Evolutionary conservation across 1,140 invertebrate species (phyloP).

Genomic region (Tetragonula clypearis): DNA sequence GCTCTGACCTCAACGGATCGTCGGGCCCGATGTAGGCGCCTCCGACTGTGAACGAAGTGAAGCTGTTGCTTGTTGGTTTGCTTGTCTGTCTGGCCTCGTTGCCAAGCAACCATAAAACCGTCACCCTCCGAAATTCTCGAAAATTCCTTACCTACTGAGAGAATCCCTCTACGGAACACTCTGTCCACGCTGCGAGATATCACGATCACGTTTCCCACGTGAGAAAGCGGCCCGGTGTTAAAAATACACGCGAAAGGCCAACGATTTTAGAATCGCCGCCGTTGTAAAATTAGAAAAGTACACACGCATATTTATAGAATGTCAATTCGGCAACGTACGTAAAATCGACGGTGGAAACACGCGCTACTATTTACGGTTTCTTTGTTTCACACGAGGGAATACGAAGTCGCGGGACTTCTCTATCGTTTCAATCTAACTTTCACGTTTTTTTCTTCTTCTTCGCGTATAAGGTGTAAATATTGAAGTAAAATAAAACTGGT

Average conservation of each 20-base stretch:
- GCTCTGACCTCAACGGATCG: constrained; percentile 70
- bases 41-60: constrained; percentile 32
- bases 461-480: background rate
- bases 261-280: constrained; percentile 16
- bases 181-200: background rate
- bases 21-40: constrained; percentile 56
- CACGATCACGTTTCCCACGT: constrained; percentile 21
- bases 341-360: background rate
- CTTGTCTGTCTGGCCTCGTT: constrained; percentile 68
- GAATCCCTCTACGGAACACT: background rate
- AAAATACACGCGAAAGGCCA: constrained; percentile 36
- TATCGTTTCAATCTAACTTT: background rate
- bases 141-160: constrained; percentile 37
- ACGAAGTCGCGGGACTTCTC: background rate
- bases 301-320: constrained; percentile 30
- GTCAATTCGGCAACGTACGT: constrained; percentile 1
- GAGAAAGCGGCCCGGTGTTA: constrained; percentile 1
- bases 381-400: background rate
- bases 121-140: constrained; percentile 44
- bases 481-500: background rate
- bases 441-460: background rate
- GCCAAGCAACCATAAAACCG: constrained; percentile 67
- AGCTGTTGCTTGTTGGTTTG: constrained; percentile 54
- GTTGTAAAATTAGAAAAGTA: background rate
- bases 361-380: background rate